Conservation (phyloP, 2,888 invertebrate species). For the Coronaproctus castanopsis region DNA sequence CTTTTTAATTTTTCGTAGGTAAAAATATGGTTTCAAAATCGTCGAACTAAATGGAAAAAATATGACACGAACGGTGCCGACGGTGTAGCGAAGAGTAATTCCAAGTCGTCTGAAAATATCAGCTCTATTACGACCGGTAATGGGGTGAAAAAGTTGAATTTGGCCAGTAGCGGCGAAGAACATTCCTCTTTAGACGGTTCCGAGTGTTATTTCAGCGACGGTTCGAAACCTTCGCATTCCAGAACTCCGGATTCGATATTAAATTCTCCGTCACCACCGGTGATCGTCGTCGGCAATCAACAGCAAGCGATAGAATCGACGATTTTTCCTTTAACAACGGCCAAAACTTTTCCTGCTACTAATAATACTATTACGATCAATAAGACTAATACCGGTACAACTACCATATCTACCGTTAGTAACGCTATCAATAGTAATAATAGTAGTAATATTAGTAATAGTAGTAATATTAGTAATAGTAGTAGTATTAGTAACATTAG, state of each 20-base stretch:
- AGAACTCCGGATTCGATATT: conserved; percentile 8
- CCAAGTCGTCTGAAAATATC: not conserved
- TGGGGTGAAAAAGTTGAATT: conserved; percentile 3
- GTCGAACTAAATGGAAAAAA: conserved; percentile 70
- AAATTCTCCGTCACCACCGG: conserved; percentile 5
- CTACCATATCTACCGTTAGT: no score
- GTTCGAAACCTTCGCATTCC: conserved; percentile 5
- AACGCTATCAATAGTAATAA: no score
- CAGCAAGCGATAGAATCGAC: not conserved
- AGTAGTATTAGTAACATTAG: no score
- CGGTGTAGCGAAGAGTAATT: not conserved
- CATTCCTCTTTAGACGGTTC: conserved; percentile 19
- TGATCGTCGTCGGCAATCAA: not conserved
- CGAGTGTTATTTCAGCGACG: conserved; percentile 19
- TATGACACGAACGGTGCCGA: conserved; percentile 81
- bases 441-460: no score
- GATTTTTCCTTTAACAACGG: not conserved
- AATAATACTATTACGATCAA: not conserved
- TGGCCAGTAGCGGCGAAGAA: conserved; percentile 16
- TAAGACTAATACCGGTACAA: not conserved
- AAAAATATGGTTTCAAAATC: conserved; percentile 79
- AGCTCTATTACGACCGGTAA: not conserved
- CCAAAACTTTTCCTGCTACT: not conserved
- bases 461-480: no score
- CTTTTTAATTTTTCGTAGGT: conserved; percentile 39